Percentiles rank a stretch among this genome's conserved stretches.
Evolutionary conservation across 2,888 invertebrate species (phyloP).

Genomic region (Cenopis cana): DNA sequence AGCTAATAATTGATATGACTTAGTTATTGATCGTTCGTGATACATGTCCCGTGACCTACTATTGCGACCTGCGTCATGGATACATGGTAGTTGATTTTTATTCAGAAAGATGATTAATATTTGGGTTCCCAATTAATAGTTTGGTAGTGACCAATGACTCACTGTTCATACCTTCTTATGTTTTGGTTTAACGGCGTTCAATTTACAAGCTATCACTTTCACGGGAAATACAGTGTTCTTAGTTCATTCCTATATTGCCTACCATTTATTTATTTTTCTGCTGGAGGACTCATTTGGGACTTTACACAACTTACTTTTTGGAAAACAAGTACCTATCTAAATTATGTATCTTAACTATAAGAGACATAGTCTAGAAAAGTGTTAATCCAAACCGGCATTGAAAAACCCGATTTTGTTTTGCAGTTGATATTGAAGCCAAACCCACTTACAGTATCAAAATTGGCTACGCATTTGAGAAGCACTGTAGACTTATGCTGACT

Average conservation of each 20-base stretch:
- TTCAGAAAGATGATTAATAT: conserved; percentile 20
- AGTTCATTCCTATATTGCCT: not conserved
- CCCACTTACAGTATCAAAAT: not conserved
- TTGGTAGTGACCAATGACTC: not conserved
- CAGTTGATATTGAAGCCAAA: not conserved
- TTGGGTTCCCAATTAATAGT: not conserved
- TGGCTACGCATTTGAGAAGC: too few species aligned
- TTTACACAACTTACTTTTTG: too few species aligned
- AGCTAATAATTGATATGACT: conserved; percentile 64
- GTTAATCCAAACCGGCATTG: not conserved
- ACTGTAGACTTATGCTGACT: too few species aligned
- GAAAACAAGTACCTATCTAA: not conserved
- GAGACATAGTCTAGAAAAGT: not conserved
- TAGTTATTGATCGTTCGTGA: conserved; percentile 57
- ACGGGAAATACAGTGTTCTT: not conserved
- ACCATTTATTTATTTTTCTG: too few species aligned
- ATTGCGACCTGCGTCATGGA: conserved; percentile 26
- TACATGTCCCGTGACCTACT: conserved; percentile 35
- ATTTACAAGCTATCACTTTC: not conserved
- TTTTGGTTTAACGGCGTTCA: not conserved
- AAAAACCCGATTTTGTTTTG: not conserved
- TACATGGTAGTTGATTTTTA: conserved; percentile 18
- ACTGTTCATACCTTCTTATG: conserved; percentile 8
- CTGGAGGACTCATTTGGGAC: too few species aligned
- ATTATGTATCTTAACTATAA: not conserved